Base-by-base conservation (phyloP, 2,888 invertebrate genomes). In the Drosophila helvetica region DNA sequence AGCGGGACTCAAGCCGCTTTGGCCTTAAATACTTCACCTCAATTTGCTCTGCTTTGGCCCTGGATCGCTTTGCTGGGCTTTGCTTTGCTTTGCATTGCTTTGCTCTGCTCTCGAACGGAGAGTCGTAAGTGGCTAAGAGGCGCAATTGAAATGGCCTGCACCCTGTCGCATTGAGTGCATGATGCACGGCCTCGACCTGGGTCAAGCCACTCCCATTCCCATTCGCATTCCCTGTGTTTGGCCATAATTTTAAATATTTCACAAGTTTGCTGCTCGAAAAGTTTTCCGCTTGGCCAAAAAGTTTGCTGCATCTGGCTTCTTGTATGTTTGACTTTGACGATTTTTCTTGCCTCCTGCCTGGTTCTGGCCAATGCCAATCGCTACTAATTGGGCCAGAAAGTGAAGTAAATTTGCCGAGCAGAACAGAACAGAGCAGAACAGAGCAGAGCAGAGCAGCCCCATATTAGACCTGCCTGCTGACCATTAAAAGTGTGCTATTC, bases 201-300 rank as follows among this genome's bases (percentile, higher is more conserved):
- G 45, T 38, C 55, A 62, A 38, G 38, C 17, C 50, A 15, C 17
- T 9, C 47, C 10, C 0, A 42, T 59, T 15, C 47, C 10, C 0
- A 25, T 59, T 54, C 63, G 65, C 68, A 15, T 33, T 33, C 12
- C 10, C 3, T 10, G 30, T 27, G 27, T 25, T 25, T 25, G 25
- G 25, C 25, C 75, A 77, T 75, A 61, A 79, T 77, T 79, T 80
- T 70, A 77, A 83, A 82, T 82, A 77, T 82, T 79, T 82, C 77
- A 70, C 53, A 77, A 79, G 69, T 72, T 82, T 74, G 38, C 38
- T 55, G 61, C 66, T 66, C 56, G 43, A 66, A 76, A 79, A 38
- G 27, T 65, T 69, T 80, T 60, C 65, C 60, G 33, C 46, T 48
- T 46, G 60, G 33, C 19, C 54, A 27, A 27, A 30, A 47, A 30